These are phyloP conservation scores for Abramis brama DNA, from an alignment of 2,113 vertebrate species.

Conservation along the genomic window DNA sequence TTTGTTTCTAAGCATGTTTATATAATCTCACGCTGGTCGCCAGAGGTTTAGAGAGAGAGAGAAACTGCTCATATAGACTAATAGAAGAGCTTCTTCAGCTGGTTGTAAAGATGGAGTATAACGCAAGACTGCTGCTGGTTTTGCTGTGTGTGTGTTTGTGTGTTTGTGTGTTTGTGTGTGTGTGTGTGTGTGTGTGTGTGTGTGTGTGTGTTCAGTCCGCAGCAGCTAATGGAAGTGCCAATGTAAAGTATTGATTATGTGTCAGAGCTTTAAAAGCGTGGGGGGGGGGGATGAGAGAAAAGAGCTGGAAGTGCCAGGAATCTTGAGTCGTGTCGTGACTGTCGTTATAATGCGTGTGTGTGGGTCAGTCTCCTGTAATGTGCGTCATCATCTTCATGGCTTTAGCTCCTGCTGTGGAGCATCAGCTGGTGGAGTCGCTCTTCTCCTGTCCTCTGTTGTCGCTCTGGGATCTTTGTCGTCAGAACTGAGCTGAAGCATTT, in stretches of 20 bases:
- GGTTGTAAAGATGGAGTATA: not conserved
- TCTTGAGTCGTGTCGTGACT: not conserved
- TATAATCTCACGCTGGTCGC: conserved; percentile 72
- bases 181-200: conserved; percentile 25
- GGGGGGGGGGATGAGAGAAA: not conserved
- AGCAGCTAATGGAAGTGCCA: conserved; percentile 59
- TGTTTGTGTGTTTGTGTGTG: too few relatives aligned
- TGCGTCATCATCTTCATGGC: conserved; percentile 39
- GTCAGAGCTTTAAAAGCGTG: conserved; percentile 49
- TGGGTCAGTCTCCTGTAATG: conserved; percentile 54
- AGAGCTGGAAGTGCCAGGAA: not conserved
- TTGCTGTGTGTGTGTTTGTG: not conserved
- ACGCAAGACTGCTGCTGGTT: too few relatives aligned
- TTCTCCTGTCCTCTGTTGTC: conserved; percentile 73
- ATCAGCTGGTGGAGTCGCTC: conserved; percentile 61
- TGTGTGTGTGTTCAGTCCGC: conserved; percentile 23
- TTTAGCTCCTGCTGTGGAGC: conserved; percentile 40
- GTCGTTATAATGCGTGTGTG: conserved; percentile 11
- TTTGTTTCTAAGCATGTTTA: conserved; percentile 74
- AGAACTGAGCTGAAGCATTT: conserved; percentile 26
- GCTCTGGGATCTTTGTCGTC: conserved; percentile 69
- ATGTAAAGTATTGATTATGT: conserved; percentile 70
- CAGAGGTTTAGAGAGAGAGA: conserved; percentile 57
- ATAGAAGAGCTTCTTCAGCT: not conserved
- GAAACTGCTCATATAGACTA: not conserved